Evolutionary conservation across 2,113 vertebrate species (phyloP).

Genomic region (Cinclus mexicanus): DNA sequence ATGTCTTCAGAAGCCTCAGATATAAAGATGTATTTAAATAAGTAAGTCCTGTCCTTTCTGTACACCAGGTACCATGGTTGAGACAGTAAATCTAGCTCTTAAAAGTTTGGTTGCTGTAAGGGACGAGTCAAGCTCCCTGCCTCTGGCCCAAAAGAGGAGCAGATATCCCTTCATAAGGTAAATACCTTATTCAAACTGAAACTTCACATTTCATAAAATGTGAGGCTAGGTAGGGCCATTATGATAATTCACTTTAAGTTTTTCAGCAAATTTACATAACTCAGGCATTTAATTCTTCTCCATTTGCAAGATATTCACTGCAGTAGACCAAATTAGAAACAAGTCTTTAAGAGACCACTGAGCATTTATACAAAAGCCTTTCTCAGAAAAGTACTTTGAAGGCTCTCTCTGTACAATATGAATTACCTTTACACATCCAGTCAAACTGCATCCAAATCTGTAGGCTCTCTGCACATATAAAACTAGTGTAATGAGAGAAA

Average conservation of each 20-base stretch:
- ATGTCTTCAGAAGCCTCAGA: neutral
- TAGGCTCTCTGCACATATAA: neutral
- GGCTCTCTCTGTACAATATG: fast-evolving
- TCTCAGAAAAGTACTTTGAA: neutral
- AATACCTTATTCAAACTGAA: neutral
- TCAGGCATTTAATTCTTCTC: neutral
- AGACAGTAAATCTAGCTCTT: fast-evolving
- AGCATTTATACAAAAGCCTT: neutral
- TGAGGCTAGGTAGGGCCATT: neutral
- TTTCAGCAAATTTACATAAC: slow-evolving; percentile 7
- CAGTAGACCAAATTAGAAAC: neutral
- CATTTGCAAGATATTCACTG: neutral
- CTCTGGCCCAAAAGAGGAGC: neutral
- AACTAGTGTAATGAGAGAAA: neutral
- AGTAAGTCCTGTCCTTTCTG: neutral
- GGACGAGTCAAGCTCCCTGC: neutral
- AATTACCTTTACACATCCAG: neutral
- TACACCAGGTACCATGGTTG: neutral
- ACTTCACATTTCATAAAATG: neutral
- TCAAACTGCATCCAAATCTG: neutral
- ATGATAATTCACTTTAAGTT: neutral
- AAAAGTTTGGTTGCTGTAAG: neutral
- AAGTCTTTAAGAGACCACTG: neutral
- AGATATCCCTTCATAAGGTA: neutral
- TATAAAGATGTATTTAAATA: neutral